Evolutionary conservation across 1,140 invertebrate species (phyloP), one percentile per base, ranked within the genome.

Genomic region (Tetragonula clypearis): DNA sequence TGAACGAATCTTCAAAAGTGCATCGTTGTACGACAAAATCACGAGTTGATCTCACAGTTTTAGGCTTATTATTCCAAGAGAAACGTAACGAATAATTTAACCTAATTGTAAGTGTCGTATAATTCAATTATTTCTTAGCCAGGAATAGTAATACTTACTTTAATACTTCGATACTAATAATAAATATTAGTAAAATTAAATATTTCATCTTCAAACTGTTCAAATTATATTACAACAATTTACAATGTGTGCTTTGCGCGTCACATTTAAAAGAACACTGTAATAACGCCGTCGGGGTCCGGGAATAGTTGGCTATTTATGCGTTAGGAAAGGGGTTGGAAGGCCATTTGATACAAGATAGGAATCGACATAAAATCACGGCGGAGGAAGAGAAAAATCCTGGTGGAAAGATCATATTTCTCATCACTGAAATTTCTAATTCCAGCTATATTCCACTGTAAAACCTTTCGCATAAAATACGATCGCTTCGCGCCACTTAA

Each of bases 381-480:
- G 19, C 8, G 56, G 56, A 23, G 74, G 21, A 55, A 8, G 49
- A 23, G 41, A 41, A 23, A n/a, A n/a, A 19, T 3, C 12, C 2
- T 1, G 9, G 41, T 49, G 12, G 15, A 19, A 56, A 49, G 55
- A 80, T 41, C 68, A 9, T 26, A 49, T 41, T n/a, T 41, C 55
- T 8, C 26, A 35, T n/a, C 8, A 4, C 14, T 55, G 68, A 23
- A 49, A 72, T 35, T 26, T 35, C 12, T 14, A 23, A 58, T 80
- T 58, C 55, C 23, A 19, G 17, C 1, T 21, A 11, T 73, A 17
- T 73, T 58, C 26, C n/a, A 14, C 2, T 11, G 53, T 72, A 41
- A 71, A 71, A 79, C 23, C 56, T 41, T 58, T 72, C 68, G 55
- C 30, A 17, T 80, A 71, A 80, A 80, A 68, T 71, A 72, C n/a